Percentiles rank a stretch among this genome's conserved stretches.
These are phyloP conservation scores for Cheilosia vernalis DNA, from an alignment of 2,888 invertebrate species.

Conservation along the genomic window DNA sequence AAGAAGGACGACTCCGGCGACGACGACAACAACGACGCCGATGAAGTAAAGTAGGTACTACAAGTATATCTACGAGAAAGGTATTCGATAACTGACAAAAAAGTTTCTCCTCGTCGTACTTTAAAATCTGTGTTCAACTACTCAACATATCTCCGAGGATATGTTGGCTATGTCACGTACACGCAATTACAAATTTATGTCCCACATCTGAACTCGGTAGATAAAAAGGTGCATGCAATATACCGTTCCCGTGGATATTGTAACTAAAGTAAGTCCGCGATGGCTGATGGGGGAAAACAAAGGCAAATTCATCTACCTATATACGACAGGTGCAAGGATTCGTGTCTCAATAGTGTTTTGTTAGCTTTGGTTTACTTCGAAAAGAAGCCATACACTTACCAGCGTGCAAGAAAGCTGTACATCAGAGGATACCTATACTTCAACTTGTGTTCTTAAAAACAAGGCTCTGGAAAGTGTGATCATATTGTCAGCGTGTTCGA, in stretches of 20 bases:
- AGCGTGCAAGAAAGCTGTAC: slow-evolving; percentile 9
- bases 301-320: background rate
- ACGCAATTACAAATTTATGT: slow-evolving; percentile 15
- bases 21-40: background rate
- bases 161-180: background rate
- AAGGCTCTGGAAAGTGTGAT: slow-evolving; percentile 11
- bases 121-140: slow-evolving; percentile 59
- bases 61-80: slow-evolving; percentile 24
- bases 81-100: slow-evolving; percentile 47
- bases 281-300: background rate
- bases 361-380: slow-evolving; percentile 7
- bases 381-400: background rate
- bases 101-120: slow-evolving; percentile 35
- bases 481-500: slow-evolving; percentile 1
- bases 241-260: background rate
- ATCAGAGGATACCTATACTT: slow-evolving; percentile 10
- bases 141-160: slow-evolving; percentile 41
- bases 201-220: slow-evolving; percentile 16
- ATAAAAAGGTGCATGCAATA: background rate
- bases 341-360: background rate
- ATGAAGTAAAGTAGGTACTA: slow-evolving; percentile 2
- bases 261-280: slow-evolving; percentile 32
- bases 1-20: slow-evolving; percentile 4
- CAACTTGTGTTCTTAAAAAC: slow-evolving; percentile 3
- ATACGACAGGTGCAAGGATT: background rate